Conservation (phyloP, 2,797 vertebrate genomes). For the Tympanoctomys barrerae region DNA sequence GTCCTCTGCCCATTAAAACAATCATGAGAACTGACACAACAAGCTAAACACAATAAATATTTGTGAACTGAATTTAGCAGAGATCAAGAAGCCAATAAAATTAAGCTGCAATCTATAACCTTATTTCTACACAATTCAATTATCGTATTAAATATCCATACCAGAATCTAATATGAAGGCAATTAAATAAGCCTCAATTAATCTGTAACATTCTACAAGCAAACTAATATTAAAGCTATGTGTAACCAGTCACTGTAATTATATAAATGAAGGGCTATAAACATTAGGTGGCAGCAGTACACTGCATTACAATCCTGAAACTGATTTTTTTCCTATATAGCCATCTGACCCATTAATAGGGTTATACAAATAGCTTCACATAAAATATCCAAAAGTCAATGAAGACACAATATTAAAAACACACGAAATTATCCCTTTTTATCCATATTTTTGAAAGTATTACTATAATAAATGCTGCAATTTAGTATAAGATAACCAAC, state of each 20-base stretch:
- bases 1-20: conserved; percentile 32
- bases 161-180: conserved; percentile 64
- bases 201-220: conserved; percentile 67
- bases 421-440: conserved; percentile 15
- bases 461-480: not conserved
- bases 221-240: conserved; percentile 56
- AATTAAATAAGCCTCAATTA: conserved; percentile 79
- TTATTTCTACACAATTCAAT: conserved; percentile 71
- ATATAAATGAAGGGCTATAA: conserved; percentile 62
- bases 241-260: conserved; percentile 59
- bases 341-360: conserved; percentile 61
- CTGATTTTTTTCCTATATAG: conserved; percentile 24
- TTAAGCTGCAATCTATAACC: conserved; percentile 70
- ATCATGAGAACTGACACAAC: conserved; percentile 26
- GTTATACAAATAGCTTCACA: conserved; percentile 56
- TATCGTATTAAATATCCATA: conserved; percentile 71
- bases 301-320: conserved; percentile 50
- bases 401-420: conserved; percentile 15
- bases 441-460: conserved; percentile 35
- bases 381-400: conserved; percentile 53
- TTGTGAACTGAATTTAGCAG: conserved; percentile 66
- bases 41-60: conserved; percentile 39
- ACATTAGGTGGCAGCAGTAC: conserved; percentile 84
- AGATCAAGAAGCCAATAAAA: conserved; percentile 75
- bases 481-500: not conserved